Evolutionary conservation across 2,888 invertebrate species (phyloP), one percentile per base, ranked within the genome.

Genomic region (Boloria euphrosyne): DNA sequence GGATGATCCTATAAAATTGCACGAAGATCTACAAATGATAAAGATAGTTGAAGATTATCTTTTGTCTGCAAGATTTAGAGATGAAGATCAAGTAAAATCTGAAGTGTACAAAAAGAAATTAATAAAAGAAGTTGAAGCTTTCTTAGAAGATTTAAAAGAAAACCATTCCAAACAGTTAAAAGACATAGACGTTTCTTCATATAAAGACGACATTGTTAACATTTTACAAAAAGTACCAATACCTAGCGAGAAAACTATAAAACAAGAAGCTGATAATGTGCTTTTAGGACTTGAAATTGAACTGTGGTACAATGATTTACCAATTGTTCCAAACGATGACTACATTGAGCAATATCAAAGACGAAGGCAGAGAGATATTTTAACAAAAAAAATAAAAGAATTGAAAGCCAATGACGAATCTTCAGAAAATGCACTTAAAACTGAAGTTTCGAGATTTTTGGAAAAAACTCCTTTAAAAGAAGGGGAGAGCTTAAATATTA

Each of bases 221-320:
- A 75, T 80, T 13, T 71, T 90, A 22, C 74, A 79, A 18, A 81
- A 79, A 69, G 84, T 89, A 0, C 83, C 87, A 14, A 17, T 79
- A n/a, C 89, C 89, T 0, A 73, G 73, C 54, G 75, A 79, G 7
- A 74, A 79, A n/a, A 77, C 77, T 3, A 63, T 89, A 16, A 76
- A 72, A 71, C 77, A 82, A 55, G 87, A 88, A 79, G 83, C 81
- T 0, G 80, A 84, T 69, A 81, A 83, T 71, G 83, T 89, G 58
- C 66, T 85, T 17, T 64, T 89, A 17, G 79, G 78, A 5, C 64
- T 78, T 0, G 89, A 89, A 74, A 76, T 90, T 3, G 84, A 85
- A 27, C 78, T 84, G 38, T 90, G 89, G 89, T 78, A 83, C 69
- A 69, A 73, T n/a, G 83, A 85, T 60, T 71, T 89, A 47, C 85